A percentile compares a stretch with the other conserved stretches of the same genome.
Conservation (phyloP, 2,113 vertebrate genomes). For the Trematomus loennbergii region DNA sequence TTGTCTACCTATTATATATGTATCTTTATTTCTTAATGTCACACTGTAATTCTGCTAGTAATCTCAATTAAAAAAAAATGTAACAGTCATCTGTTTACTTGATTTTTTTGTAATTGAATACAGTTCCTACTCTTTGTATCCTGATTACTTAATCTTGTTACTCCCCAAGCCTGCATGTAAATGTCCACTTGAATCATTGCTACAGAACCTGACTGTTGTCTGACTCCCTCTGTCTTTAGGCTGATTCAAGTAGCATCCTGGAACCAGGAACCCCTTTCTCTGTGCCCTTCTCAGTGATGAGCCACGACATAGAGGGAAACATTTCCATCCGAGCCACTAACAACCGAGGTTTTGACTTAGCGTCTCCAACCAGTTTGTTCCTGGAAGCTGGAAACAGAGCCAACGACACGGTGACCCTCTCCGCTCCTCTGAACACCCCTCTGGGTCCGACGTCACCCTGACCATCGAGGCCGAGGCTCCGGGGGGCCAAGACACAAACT, state of each 20-base stretch:
- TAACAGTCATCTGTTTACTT: no score
- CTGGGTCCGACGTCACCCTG: slow-evolving; percentile 74
- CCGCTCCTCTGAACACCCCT: slow-evolving; percentile 56
- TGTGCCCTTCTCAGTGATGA: slow-evolving; percentile 68
- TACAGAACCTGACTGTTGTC: neutral
- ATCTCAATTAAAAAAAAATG: no score
- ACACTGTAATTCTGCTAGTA: no score
- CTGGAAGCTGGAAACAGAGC: slow-evolving; percentile 43
- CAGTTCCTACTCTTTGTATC: no score
- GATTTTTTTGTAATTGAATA: no score
- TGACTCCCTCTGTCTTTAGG: slow-evolving; percentile 48
- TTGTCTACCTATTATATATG: no score
- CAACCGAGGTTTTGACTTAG: slow-evolving; percentile 41
- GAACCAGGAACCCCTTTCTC: slow-evolving; percentile 49
- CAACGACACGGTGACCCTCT: slow-evolving; percentile 65
- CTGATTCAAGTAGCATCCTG: slow-evolving; percentile 31
- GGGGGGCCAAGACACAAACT: slow-evolving; percentile 67
- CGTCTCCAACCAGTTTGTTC: slow-evolving; percentile 44
- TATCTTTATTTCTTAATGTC: no score
- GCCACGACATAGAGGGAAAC: slow-evolving; percentile 38
- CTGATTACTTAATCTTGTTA: no score
- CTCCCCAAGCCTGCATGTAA: neutral
- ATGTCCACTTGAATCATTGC: neutral
- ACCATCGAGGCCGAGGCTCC: slow-evolving; percentile 72
- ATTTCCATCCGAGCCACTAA: slow-evolving; percentile 67